phyloP scores from a whole-genome alignment of 1,140 invertebrate species.

The Microplitis demolitor region DNA sequence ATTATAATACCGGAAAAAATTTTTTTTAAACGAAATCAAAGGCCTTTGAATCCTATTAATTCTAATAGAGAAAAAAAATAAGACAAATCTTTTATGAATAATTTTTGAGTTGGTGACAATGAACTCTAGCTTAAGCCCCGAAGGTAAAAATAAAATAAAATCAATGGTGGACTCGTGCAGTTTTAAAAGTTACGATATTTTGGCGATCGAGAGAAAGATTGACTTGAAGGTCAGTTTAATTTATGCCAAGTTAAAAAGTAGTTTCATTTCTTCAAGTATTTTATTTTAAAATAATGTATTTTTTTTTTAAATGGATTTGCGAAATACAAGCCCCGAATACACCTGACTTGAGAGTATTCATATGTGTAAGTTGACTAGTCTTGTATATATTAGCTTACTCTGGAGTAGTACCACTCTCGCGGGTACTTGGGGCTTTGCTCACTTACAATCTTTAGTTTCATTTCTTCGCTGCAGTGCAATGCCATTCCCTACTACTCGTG shows the following conservation, averaged over 20 bases:
- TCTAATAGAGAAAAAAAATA: too few relatives aligned
- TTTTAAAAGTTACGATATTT: neutral
- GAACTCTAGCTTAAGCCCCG: too few relatives aligned
- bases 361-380: too few relatives aligned
- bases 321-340: slow-evolving; percentile 27
- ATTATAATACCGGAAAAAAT: too few relatives aligned
- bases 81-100: too few relatives aligned
- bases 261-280: neutral
- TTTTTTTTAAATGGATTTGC: slow-evolving; percentile 19
- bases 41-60: too few relatives aligned
- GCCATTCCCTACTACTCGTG: slow-evolving; percentile 40
- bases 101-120: too few relatives aligned
- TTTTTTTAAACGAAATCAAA: too few relatives aligned
- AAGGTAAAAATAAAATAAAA: too few relatives aligned
- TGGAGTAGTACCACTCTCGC: neutral
- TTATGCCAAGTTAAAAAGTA: neutral
- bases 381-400: too few relatives aligned
- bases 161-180: too few relatives aligned
- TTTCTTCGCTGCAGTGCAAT: neutral
- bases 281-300: neutral
- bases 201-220: neutral
- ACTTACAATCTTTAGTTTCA: slow-evolving; percentile 27
- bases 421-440: neutral
- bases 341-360: slow-evolving; percentile 3
- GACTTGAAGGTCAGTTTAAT: neutral